These are phyloP conservation scores for Cyphomyrmex costatus DNA, from an alignment of 1,140 invertebrate genomes.

Conservation along the genomic window DNA sequence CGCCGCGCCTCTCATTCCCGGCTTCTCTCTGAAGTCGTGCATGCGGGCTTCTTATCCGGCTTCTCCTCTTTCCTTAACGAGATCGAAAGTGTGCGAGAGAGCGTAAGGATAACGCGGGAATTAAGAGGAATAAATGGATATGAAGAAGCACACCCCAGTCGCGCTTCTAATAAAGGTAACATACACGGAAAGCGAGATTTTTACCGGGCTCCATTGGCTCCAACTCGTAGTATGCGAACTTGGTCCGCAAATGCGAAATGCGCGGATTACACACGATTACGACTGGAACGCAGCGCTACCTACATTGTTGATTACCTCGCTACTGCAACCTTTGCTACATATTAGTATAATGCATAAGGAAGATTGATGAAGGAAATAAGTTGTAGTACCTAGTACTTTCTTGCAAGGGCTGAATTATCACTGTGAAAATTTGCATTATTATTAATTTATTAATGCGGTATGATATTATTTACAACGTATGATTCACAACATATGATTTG, in stretches of 20 bases:
- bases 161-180: conserved; percentile 41
- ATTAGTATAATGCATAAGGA: conserved; percentile 50
- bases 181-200: conserved; percentile 18
- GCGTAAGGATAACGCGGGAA: conserved; percentile 1
- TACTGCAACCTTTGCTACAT: conserved; percentile 25
- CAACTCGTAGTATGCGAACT: conserved; percentile 1
- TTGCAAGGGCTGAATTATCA: conserved; percentile 9
- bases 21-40: conserved; percentile 29
- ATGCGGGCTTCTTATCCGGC: conserved; percentile 24
- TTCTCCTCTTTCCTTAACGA: conserved; percentile 24
- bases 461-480: background rate
- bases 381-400: background rate
- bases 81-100: conserved; percentile 39
- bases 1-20: conserved; percentile 9
- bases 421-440: conserved; percentile 20
- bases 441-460: conserved; percentile 25
- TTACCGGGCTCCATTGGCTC: background rate
- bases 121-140: conserved; percentile 46
- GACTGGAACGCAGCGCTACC: conserved; percentile 13
- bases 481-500: too few species aligned
- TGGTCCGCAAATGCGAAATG: conserved; percentile 23
- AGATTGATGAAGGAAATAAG: conserved; percentile 50
- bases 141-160: background rate
- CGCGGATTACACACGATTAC: conserved; percentile 41
- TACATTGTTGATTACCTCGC: conserved; percentile 45